These are phyloP conservation scores for Idaea straminata DNA, from an alignment of 2,888 invertebrate genomes.

Conservation along the genomic window DNA sequence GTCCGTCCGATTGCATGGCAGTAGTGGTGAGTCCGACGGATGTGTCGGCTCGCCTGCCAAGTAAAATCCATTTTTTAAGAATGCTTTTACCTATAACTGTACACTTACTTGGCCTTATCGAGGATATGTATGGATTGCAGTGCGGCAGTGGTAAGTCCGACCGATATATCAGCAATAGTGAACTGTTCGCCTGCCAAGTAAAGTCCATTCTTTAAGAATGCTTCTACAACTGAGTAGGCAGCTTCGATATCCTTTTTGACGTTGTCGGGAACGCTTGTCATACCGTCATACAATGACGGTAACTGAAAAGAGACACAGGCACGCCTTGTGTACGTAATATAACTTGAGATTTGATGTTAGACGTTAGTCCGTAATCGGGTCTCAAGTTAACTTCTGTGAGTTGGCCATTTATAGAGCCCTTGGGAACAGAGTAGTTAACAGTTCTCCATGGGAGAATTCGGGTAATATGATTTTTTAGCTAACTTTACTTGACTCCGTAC, in stretches of 20 bases:
- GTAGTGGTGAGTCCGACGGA: too few relatives aligned
- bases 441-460: too few relatives aligned
- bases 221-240: slow-evolving; percentile 33
- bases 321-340: neutral
- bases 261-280: slow-evolving; percentile 13
- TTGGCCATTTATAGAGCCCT: too few relatives aligned
- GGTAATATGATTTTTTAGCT: too few relatives aligned
- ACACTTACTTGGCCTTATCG: slow-evolving; percentile 24
- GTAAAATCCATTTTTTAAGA: slow-evolving; percentile 24
- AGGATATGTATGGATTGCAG: slow-evolving; percentile 19
- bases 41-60: slow-evolving; percentile 33
- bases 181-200: slow-evolving; percentile 32
- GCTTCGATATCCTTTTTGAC: slow-evolving; percentile 20
- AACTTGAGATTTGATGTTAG: neutral
- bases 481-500: too few relatives aligned
- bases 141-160: slow-evolving; percentile 26
- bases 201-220: slow-evolving; percentile 25
- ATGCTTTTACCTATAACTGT: slow-evolving; percentile 20
- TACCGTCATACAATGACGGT: slow-evolving; percentile 30
- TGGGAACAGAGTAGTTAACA: too few relatives aligned
- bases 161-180: slow-evolving; percentile 33
- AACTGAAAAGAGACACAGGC: slow-evolving; percentile 22
- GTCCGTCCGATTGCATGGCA: too few relatives aligned
- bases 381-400: too few relatives aligned
- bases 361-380: too few relatives aligned